A percentile compares a stretch with the other conserved stretches of the same genome.
phyloP scores from a whole-genome alignment of 2,113 vertebrate genomes.

The Passer domesticus region DNA sequence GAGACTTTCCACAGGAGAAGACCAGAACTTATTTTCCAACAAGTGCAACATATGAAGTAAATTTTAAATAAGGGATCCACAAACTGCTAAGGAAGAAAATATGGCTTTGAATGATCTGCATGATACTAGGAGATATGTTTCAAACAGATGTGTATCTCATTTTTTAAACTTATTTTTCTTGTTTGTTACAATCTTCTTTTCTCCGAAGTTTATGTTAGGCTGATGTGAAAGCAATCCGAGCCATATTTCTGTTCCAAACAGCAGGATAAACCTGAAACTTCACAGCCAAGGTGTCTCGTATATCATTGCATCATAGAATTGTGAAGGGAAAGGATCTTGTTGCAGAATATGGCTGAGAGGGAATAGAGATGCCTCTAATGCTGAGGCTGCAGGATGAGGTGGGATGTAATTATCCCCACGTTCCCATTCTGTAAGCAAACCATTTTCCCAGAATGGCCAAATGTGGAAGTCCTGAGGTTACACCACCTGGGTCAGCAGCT shows the following conservation, averaged over 20 bases:
- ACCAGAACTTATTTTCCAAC: slow-evolving; percentile 53
- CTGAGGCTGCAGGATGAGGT: background rate
- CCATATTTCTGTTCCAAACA: background rate
- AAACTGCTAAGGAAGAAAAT: background rate
- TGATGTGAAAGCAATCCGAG: background rate
- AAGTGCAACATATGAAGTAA: background rate
- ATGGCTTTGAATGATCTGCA: background rate
- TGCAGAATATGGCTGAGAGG: background rate
- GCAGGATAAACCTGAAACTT: background rate
- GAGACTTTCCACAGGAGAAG: slow-evolving; percentile 53
- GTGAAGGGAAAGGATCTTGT: background rate
- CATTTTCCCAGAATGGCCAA: background rate
- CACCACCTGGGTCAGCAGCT: background rate
- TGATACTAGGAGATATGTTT: background rate
- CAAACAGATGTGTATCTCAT: background rate
- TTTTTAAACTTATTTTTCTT: slow-evolving; percentile 2
- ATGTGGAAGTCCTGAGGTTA: background rate
- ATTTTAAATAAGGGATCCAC: slow-evolving; percentile 22
- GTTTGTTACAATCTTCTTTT: background rate
- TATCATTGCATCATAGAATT: background rate
- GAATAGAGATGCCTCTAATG: background rate
- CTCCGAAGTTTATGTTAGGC: background rate
- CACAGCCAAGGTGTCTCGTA: background rate
- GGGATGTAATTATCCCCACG: background rate
- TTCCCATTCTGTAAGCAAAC: background rate